Conservation (phyloP, 2,113 vertebrate genomes). For the Podarcis muralis region DNA sequence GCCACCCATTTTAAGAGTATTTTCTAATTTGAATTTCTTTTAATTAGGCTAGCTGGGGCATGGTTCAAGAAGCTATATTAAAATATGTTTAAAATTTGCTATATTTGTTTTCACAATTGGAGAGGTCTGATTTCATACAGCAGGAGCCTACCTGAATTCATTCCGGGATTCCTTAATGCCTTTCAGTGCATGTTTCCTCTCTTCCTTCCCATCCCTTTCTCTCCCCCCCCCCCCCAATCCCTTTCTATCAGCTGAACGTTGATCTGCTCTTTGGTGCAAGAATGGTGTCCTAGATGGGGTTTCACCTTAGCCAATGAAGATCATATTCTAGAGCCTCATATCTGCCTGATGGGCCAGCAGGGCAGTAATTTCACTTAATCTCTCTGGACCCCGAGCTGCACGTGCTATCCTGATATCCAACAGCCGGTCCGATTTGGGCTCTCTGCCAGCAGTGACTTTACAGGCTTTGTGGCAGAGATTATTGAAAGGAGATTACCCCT, state of each 20-base stretch:
- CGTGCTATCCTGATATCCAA: conserved; percentile 72
- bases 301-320: conserved; percentile 3
- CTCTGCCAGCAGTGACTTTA: conserved; percentile 80
- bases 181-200: not conserved
- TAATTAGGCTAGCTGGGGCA: not conserved
- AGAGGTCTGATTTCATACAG: not conserved
- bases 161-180: not conserved
- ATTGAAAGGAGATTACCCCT: conserved; percentile 88
- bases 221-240: not conserved
- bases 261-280: not conserved
- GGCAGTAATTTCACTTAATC: conserved; percentile 55
- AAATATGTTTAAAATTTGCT: not conserved
- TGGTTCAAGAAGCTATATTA: not conserved
- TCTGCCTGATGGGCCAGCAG: not conserved
- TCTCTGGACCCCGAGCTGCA: conserved; percentile 48
- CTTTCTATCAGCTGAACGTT: not conserved
- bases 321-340: conserved; percentile 1
- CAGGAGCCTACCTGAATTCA: not conserved
- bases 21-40: not conserved
- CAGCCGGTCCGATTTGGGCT: conserved; percentile 76
- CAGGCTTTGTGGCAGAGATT: conserved; percentile 87
- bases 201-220: not conserved
- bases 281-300: not conserved
- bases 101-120: not conserved
- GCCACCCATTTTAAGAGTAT: not conserved